Base-by-base conservation (phyloP, 1,140 invertebrate species). In the Halesus radiatus region DNA sequence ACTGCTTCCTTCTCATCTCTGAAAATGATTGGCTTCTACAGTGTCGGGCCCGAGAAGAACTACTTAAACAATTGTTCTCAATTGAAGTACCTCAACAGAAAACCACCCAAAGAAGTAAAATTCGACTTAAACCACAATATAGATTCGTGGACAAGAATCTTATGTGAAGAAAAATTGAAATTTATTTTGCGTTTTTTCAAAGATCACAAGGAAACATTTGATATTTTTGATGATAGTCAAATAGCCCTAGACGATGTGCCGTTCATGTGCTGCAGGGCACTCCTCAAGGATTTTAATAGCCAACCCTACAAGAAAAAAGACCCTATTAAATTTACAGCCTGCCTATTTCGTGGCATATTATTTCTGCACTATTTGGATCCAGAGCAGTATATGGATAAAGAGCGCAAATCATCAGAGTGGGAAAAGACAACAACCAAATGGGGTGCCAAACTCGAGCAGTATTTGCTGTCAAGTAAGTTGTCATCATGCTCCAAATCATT, bases 161-260 rank as follows among this genome's bases (percentile, higher is more conserved):
- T 22, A 18, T 22, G 4, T 1, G 54, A 56, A 4, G 54, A 56
- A 56, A 56, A 22, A 18, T 8, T 56, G 20, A n/a, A 56, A 7
- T 18, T 22, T 18, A 22, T 56, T n/a, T 56, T 56, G 54, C 1
- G 0, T 18, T 56, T 56, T 22, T 56, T 56, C n/a, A 56, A n/a
- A 22, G 54, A 56, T 56, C 54, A 56, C 54, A 56, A n/a, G 20
- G 54, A 56, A 20, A n/a, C n/a, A n/a, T 56, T 56, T n/a, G 54
- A 56, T 56, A n/a, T 56, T n/a, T 56, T 18, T 56, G 54, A 56
- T 10, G 54, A 56, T 5, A 56, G 54, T 56, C n/a, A 18, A 3
- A 22, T 56, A n/a, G n/a, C 54, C 20, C 54, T 56, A 16, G 8
- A n/a, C 3, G 20, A n/a, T 4, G 54, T 22, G 54, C 54, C 54